phyloP scores from a whole-genome alignment of 2,797 vertebrate genomes.

The Limnodromus scolopaceus region DNA sequence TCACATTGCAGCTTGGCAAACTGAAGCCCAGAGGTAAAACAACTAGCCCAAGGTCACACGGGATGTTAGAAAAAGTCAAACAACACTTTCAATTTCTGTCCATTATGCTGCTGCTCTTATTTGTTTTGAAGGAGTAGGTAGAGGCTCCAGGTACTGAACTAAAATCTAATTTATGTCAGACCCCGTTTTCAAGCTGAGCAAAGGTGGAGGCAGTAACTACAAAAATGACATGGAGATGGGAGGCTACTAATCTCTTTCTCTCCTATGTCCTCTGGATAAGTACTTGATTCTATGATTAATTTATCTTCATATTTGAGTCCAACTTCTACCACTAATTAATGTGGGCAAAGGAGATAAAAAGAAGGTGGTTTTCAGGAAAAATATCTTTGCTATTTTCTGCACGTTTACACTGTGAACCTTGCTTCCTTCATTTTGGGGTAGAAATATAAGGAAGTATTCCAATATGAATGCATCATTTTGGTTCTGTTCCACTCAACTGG shows the following conservation, averaged over 20 bases:
- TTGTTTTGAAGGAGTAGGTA: neutral
- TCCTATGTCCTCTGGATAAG: neutral
- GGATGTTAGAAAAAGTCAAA: neutral
- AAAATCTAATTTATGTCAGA: neutral
- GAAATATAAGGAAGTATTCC: neutral
- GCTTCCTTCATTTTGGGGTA: neutral
- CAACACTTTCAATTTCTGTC: neutral
- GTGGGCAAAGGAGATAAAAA: neutral
- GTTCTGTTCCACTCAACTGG: neutral
- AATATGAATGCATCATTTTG: neutral
- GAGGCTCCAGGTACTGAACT: neutral
- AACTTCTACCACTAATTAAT: neutral
- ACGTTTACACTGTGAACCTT: neutral
- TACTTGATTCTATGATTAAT: neutral
- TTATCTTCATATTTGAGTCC: neutral
- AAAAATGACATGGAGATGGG: neutral
- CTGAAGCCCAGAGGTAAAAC: neutral
- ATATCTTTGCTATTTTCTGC: neutral
- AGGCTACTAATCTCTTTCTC: neutral
- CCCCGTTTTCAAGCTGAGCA: neutral
- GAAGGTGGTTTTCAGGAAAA: neutral
- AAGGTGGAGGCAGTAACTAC: neutral
- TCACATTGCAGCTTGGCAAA: neutral
- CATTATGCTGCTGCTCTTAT: neutral
- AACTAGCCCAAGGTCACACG: neutral